Conservation (phyloP, 1,140 invertebrate species). For the Scaptomyza graminum region DNA sequence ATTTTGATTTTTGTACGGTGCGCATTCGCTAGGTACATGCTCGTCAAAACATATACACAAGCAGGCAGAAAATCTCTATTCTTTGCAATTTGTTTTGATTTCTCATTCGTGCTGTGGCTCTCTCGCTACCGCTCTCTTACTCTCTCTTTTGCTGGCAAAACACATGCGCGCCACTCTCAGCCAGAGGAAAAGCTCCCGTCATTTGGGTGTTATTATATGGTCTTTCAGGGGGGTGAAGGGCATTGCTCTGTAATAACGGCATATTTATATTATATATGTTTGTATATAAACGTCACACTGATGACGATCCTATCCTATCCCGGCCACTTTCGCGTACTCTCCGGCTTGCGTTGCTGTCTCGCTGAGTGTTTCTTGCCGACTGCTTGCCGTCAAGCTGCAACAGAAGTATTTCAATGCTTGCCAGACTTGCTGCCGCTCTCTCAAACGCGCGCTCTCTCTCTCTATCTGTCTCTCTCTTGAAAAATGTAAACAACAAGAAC, state of each 20-base stretch:
- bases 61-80: slow-evolving; percentile 77
- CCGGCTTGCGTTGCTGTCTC: slow-evolving; percentile 63
- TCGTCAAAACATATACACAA: slow-evolving; percentile 82
- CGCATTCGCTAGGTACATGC: slow-evolving; percentile 81
- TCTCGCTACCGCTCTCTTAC: slow-evolving; percentile 24
- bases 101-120: slow-evolving; percentile 64
- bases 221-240: not conserved
- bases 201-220: slow-evolving; percentile 1
- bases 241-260: slow-evolving; percentile 23
- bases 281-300: slow-evolving; percentile 11
- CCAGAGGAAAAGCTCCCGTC: slow-evolving; percentile 9
- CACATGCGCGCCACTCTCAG: slow-evolving; percentile 40
- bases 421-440: slow-evolving; percentile 28
- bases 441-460: slow-evolving; percentile 12
- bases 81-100: slow-evolving; percentile 82
- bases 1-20: slow-evolving; percentile 70
- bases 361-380: slow-evolving; percentile 73
- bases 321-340: slow-evolving; percentile 36
- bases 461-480: slow-evolving; percentile 20
- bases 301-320: slow-evolving; percentile 44
- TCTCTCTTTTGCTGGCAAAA: slow-evolving; percentile 28
- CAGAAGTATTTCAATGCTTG: slow-evolving; percentile 50
- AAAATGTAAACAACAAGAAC: slow-evolving; percentile 47
- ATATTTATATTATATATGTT: slow-evolving; percentile 15
- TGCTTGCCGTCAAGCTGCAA: slow-evolving; percentile 52